phyloP scores from a whole-genome alignment of 2,797 vertebrate species.

The Mormyrus hasselquistii region DNA sequence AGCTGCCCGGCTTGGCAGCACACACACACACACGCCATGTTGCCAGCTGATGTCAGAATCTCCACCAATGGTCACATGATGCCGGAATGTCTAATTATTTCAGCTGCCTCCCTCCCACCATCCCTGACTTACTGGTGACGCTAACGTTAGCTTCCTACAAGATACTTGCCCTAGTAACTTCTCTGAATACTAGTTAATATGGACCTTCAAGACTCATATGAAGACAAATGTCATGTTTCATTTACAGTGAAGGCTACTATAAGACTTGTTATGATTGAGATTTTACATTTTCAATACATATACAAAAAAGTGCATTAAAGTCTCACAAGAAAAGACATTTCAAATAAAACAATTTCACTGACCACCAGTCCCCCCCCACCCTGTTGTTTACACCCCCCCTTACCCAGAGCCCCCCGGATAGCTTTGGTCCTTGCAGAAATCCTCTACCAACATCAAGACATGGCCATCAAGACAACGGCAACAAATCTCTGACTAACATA shows the following conservation, averaged over 20 bases:
- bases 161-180: background rate
- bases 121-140: conserved; percentile 1
- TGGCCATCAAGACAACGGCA: conserved; percentile 22
- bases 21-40: background rate
- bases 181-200: conserved; percentile 20
- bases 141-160: conserved; percentile 1
- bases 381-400: conserved; percentile 29
- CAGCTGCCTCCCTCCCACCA: background rate
- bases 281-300: conserved; percentile 51
- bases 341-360: conserved; percentile 49
- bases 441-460: conserved; percentile 9
- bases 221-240: conserved; percentile 28
- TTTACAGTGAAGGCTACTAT: conserved; percentile 36
- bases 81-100: background rate
- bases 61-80: background rate
- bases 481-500: conserved; percentile 10
- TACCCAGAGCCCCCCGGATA: conserved; percentile 22
- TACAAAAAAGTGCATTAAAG: conserved; percentile 60
- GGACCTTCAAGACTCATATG: conserved; percentile 39
- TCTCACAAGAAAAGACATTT: conserved; percentile 48
- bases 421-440: conserved; percentile 25
- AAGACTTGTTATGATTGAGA: conserved; percentile 35
- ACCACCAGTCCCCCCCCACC: conserved; percentile 34
- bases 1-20: background rate
- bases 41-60: background rate